These are phyloP conservation scores for Nesogale talazaci DNA, from an alignment of 2,113 vertebrate genomes.

Conservation along the genomic window DNA sequence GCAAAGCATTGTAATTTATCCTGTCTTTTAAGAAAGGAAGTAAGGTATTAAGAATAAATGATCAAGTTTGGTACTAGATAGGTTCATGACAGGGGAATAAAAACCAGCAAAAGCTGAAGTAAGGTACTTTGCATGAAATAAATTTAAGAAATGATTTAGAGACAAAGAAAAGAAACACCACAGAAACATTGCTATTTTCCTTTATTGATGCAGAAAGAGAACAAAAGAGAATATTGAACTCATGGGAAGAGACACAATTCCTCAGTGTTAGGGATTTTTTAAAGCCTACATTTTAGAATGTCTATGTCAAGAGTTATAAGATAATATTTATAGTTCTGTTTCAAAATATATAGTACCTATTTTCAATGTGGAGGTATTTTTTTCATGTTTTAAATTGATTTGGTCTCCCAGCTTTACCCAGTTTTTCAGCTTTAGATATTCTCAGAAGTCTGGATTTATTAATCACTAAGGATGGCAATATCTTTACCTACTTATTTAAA, in stretches of 20 bases:
- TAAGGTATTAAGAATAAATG: background rate
- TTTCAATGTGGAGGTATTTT: background rate
- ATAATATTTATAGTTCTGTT: background rate
- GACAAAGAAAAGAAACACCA: background rate
- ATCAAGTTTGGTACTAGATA: background rate
- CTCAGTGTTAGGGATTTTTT: background rate
- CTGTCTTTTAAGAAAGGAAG: background rate
- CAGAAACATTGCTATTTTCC: background rate
- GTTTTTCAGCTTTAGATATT: background rate
- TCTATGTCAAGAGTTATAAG: background rate
- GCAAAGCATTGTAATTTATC: background rate
- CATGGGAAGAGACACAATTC: background rate
- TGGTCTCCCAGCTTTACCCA: background rate
- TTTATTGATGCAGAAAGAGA: background rate
- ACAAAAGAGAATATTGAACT: background rate
- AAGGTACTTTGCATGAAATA: background rate
- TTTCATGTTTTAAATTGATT: background rate
- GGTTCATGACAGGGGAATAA: background rate
- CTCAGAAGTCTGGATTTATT: background rate
- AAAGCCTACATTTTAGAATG: background rate
- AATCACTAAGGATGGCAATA: background rate
- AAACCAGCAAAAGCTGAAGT: background rate
- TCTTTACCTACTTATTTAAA: background rate
- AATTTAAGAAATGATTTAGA: conserved; percentile 12
- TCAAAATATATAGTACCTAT: background rate